Evolutionary conservation across 1,140 invertebrate species (phyloP), one percentile per base, ranked within the genome.

Genomic region (Euura saliciscinereae): DNA sequence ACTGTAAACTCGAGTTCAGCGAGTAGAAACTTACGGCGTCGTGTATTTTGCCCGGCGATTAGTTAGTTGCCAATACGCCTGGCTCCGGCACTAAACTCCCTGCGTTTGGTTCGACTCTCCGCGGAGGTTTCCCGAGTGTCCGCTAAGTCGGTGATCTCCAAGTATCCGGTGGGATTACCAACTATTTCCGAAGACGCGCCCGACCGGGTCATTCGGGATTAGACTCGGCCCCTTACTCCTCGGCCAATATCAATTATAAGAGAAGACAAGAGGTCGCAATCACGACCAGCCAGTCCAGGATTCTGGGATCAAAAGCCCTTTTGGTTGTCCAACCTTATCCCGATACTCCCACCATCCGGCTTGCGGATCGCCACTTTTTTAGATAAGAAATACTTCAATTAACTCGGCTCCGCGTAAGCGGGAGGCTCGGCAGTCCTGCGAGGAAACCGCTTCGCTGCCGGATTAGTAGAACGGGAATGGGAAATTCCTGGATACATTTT

Each of bases 221-320:
- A 87, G 80, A 84, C 69, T 67, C 59, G 28, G 4, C 65, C 45
- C 72, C 28, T 59, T 74, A 71, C 69, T 42, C 64, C 64, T 67
- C 28, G n/a, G 81, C 84, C 85, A 86, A 86, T 88, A 88, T 88
- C 86, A 88, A 88, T 88, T 88, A 88, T 88, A 88, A 86, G 85
- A 83, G 82, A 86, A 86, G 86, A 87, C 85, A 87, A 85, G 80
- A 85, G 80, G 78, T 69, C 76, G 81, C 83, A 86, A 86, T 86
- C 85, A 85, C 84, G 77, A 71, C 74, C 79, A 74, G 76, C 73
- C 85, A 85, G 83, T 83, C 84, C 82, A 84, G 28, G 28, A 85
- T 80, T 80, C 81, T 4, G 51, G 86, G 85, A 87, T 87, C 85
- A 86, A 83, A 59, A 87, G 83, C 77, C 81, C 76, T 80, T 78